Percentiles rank a stretch among this genome's conserved stretches.
Conservation (phyloP, 2,797 vertebrate genomes). For the Notamacropus eugenii region DNA sequence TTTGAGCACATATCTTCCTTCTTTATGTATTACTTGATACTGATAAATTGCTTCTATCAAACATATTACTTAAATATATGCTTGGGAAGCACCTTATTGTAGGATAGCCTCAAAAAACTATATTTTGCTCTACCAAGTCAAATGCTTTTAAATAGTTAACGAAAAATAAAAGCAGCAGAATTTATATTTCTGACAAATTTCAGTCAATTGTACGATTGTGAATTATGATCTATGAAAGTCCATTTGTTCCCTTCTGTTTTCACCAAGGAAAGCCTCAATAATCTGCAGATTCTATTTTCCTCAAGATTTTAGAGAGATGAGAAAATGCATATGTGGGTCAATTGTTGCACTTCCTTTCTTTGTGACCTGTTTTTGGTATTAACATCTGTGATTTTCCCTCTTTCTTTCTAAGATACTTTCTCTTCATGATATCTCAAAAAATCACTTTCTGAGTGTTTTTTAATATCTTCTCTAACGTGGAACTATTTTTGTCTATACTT, state of each 20-base stretch:
- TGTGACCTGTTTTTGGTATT: neutral
- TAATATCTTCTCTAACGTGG: neutral
- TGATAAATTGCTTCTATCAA: neutral
- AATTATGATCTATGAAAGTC: neutral
- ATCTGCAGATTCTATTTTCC: neutral
- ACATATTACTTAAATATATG: neutral
- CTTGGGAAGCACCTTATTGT: neutral
- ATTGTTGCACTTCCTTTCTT: neutral
- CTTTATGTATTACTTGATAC: neutral
- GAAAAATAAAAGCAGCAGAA: neutral
- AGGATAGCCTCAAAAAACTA: neutral
- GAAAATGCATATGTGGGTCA: neutral
- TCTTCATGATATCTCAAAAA: neutral
- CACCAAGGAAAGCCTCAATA: neutral
- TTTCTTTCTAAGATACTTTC: neutral
- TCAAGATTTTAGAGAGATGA: neutral
- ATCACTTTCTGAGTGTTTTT: neutral
- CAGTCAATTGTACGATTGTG: neutral
- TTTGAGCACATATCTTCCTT: neutral
- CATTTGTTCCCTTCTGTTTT: neutral
- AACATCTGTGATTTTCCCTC: neutral
- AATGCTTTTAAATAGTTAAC: neutral
- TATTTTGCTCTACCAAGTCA: neutral
- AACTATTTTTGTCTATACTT: neutral
- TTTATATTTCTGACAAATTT: neutral